Evolutionary conservation across 2,888 invertebrate genomes (phyloP).

Genomic region (Drosophila greeni): DNA sequence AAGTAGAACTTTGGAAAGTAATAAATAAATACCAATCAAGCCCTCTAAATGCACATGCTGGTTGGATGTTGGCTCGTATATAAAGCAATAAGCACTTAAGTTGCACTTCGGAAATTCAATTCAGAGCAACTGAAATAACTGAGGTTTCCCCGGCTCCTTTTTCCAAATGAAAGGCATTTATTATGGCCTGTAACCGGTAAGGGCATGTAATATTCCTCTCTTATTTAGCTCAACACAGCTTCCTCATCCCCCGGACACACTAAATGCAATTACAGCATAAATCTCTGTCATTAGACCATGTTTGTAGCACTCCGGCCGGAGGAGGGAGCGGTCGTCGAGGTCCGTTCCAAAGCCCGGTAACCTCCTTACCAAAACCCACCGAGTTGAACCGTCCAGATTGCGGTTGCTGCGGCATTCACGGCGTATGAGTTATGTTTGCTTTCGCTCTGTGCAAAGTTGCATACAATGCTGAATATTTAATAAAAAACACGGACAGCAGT

Average conservation of each 20-base stretch:
- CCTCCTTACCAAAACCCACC: neutral
- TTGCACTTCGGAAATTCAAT: neutral
- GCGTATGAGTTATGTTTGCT: constrained; percentile 61
- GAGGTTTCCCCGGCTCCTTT: neutral
- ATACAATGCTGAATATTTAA: constrained; percentile 47
- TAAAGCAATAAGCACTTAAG: too few species aligned
- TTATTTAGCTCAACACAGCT: constrained; percentile 1
- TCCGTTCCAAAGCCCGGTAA: constrained; percentile 18
- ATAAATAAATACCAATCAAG: too few species aligned
- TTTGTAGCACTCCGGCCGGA: constrained; percentile 45
- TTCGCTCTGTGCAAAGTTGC: constrained; percentile 34
- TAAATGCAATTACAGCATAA: constrained; percentile 70
- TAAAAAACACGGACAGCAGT: constrained; percentile 57
- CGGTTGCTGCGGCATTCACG: constrained; percentile 49
- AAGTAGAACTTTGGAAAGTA: too few species aligned
- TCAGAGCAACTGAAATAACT: neutral
- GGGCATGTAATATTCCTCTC: constrained; percentile 52
- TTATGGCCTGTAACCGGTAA: constrained; percentile 11
- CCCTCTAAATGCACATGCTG: too few species aligned
- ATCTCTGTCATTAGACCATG: constrained; percentile 73
- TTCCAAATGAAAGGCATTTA: constrained; percentile 2
- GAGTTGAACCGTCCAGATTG: constrained; percentile 28
- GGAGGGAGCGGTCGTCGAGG: constrained; percentile 31
- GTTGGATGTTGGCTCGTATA: too few species aligned
- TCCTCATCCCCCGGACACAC: constrained; percentile 32